phyloP scores from a whole-genome alignment of 2,113 vertebrate species.

The Potamarius usumacintae region DNA sequence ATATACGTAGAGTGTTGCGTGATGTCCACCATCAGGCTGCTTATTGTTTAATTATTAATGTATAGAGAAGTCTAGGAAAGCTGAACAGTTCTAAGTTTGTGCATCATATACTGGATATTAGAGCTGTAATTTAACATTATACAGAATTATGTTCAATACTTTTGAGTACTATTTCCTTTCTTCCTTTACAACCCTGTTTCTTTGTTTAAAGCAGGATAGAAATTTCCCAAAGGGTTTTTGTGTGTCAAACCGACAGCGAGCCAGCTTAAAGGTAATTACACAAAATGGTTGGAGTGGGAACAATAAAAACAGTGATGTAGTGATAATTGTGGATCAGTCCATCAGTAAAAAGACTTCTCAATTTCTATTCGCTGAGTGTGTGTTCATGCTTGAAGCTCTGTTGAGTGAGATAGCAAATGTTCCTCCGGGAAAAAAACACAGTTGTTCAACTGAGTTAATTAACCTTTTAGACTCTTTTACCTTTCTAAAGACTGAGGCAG shows the following conservation, averaged over 20 bases:
- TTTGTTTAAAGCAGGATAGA: slow-evolving; percentile 25
- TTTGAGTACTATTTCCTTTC: slow-evolving; percentile 10
- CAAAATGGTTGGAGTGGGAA: slow-evolving; percentile 22
- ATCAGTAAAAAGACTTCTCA: slow-evolving; percentile 17
- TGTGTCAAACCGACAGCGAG: slow-evolving; percentile 3
- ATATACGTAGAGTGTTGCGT: not conserved
- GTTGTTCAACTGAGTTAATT: not conserved
- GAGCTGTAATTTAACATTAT: slow-evolving; percentile 7
- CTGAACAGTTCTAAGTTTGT: not conserved
- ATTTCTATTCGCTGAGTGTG: not conserved
- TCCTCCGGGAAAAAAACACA: not conserved
- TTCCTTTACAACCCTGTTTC: slow-evolving; percentile 2
- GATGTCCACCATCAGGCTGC: not conserved
- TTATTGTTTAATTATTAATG: not conserved
- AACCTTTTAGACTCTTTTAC: not conserved
- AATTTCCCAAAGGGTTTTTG: slow-evolving; percentile 31
- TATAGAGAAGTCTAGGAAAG: not conserved
- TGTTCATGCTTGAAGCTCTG: not conserved
- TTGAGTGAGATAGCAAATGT: not conserved
- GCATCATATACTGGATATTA: not conserved
- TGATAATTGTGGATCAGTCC: slow-evolving; percentile 27
- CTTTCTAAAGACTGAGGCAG: not conserved
- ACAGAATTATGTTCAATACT: slow-evolving; percentile 13
- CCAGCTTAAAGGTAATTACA: slow-evolving; percentile 33
- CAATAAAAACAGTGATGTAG: slow-evolving; percentile 34